Conservation (phyloP, 2,113 vertebrate genomes). For the Bubo blakistoni region DNA sequence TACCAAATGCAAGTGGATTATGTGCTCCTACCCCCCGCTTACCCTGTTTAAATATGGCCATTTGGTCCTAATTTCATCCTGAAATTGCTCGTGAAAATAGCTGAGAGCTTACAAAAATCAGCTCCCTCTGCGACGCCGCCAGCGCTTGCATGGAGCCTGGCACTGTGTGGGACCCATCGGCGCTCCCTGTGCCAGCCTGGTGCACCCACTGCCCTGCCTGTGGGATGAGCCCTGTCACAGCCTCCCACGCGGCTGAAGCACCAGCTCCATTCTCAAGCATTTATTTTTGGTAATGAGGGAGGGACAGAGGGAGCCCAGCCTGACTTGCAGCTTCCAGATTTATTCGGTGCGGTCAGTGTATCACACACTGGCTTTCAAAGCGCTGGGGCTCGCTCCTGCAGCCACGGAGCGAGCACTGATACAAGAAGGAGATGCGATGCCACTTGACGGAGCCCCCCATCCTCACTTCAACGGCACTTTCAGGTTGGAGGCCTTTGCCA, state of each 20-base stretch:
- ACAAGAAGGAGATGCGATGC: background rate
- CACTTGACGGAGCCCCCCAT: background rate
- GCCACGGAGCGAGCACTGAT: background rate
- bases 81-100: background rate
- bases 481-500: background rate
- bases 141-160: background rate
- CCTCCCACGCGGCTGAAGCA: background rate
- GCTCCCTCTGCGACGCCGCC: background rate
- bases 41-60: background rate
- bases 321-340: background rate
- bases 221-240: background rate
- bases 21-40: background rate
- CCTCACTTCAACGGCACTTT: background rate
- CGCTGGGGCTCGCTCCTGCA: background rate
- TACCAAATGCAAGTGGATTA: background rate
- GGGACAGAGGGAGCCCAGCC: background rate
- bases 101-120: background rate
- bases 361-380: background rate
- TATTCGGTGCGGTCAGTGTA: background rate
- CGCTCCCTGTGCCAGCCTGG: background rate
- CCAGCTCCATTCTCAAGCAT: fast-evolving
- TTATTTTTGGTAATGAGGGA: background rate
- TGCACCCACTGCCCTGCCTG: background rate
- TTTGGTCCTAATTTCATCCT: background rate
- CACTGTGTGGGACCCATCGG: fast-evolving